Evolutionary conservation across 2,797 vertebrate genomes (phyloP).

Genomic region (Melanotaenia nigrans): DNA sequence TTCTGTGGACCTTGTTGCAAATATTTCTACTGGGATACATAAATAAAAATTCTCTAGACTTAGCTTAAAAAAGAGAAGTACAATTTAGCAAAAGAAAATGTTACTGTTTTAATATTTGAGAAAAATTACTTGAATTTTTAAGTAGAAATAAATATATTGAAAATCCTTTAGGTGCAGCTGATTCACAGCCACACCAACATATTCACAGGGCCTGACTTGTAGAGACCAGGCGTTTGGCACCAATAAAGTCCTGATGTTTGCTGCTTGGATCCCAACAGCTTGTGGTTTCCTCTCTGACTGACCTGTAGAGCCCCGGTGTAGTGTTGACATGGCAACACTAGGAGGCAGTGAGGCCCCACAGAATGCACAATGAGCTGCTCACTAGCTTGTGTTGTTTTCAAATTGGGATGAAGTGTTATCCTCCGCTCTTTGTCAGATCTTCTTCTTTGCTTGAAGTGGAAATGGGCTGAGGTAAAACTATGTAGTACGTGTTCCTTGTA

Average conservation of each 20-base stretch:
- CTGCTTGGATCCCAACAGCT: not conserved
- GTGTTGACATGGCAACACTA: slow-evolving; percentile 40
- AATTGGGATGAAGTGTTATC: slow-evolving; percentile 20
- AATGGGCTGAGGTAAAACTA: not conserved
- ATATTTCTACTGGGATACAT: no score
- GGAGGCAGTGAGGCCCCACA: slow-evolving; percentile 71
- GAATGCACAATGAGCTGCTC: not conserved
- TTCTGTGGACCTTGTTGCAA: no score
- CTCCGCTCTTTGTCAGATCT: not conserved
- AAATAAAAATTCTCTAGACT: no score
- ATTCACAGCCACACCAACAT: not conserved
- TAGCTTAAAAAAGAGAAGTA: no score
- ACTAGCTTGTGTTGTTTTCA: slow-evolving; percentile 29
- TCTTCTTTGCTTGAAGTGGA: slow-evolving; percentile 5
- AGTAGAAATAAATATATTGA: not conserved
- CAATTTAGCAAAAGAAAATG: no score
- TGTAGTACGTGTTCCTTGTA: not conserved
- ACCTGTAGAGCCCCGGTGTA: not conserved
- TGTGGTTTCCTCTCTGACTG: not conserved
- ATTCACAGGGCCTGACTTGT: not conserved
- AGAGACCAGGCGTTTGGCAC: not conserved
- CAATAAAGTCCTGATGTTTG: not conserved
- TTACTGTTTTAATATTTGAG: not conserved
- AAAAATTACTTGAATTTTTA: not conserved
- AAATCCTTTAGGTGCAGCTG: not conserved